Conservation (phyloP, 2,113 vertebrate species). For the Lasiurus cinereus region DNA sequence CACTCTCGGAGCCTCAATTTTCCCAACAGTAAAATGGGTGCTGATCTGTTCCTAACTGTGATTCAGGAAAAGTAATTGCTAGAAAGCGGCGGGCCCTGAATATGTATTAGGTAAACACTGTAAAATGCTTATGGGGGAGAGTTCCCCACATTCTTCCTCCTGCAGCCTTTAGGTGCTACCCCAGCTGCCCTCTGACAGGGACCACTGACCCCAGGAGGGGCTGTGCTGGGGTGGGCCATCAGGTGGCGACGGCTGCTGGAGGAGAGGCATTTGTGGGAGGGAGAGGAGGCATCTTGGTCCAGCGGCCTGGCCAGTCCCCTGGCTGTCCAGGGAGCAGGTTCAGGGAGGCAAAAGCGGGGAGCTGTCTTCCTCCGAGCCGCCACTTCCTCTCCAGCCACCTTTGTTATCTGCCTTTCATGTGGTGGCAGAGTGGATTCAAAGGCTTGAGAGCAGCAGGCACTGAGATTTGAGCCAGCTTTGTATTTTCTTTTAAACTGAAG, state of each 20-base stretch:
- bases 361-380: constrained; percentile 7
- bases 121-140: not conserved
- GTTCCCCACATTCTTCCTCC: not conserved
- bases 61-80: not conserved
- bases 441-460: constrained; percentile 72
- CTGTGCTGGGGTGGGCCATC: not conserved
- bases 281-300: not conserved
- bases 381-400: constrained; percentile 76
- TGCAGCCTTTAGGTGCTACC: not conserved
- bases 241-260: not conserved
- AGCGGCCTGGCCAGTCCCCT: not conserved
- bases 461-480: constrained; percentile 78
- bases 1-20: not conserved
- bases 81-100: not conserved
- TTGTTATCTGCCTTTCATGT: constrained; percentile 77
- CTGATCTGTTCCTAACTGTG: not conserved
- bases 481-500: constrained; percentile 78
- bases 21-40: constrained; percentile 20
- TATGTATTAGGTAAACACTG: not conserved
- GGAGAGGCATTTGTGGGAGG: not conserved
- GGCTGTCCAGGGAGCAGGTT: not conserved
- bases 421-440: constrained; percentile 80
- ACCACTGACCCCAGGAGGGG: not conserved
- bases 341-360: constrained; percentile 18
- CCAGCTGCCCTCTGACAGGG: not conserved